A percentile compares a stretch with the other conserved stretches of the same genome.
These are phyloP conservation scores for Siniperca obscura DNA, from an alignment of 2,797 vertebrate species.

Conservation along the genomic window DNA sequence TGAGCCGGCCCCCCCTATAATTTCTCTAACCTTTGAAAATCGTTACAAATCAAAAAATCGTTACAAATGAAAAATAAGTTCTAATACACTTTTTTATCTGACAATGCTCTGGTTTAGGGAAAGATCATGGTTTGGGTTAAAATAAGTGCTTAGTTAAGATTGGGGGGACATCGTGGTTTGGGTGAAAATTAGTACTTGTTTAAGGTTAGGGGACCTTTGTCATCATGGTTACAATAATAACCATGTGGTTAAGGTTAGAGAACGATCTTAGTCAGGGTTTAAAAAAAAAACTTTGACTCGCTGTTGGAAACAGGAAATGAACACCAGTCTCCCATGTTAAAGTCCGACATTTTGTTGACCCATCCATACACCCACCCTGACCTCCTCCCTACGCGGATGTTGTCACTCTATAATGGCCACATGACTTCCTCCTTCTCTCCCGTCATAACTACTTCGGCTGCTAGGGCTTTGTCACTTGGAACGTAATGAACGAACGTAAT, in stretches of 20 bases:
- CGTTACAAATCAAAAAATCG: too few species aligned
- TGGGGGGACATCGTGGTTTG: background rate
- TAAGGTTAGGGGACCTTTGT: background rate
- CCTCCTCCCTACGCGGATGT: background rate
- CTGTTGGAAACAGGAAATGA: background rate
- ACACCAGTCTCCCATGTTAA: background rate
- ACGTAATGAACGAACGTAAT: background rate
- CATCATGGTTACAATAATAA: background rate
- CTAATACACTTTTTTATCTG: background rate
- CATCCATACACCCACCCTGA: background rate
- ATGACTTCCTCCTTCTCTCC: background rate
- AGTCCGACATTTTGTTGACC: background rate
- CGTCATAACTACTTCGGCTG: conserved; percentile 1
- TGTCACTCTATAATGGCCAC: too few species aligned
- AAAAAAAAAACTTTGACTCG: background rate
- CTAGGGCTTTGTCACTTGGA: background rate
- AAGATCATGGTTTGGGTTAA: background rate
- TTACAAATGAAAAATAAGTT: too few species aligned
- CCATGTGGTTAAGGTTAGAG: background rate
- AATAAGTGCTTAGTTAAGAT: background rate
- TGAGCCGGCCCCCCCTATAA: background rate
- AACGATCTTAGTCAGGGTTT: background rate
- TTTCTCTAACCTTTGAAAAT: too few species aligned
- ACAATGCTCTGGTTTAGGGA: background rate
- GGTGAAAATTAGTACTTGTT: background rate